Evolutionary conservation across 1,140 invertebrate genomes (phyloP).

Genomic region (Laupala kohalensis): DNA sequence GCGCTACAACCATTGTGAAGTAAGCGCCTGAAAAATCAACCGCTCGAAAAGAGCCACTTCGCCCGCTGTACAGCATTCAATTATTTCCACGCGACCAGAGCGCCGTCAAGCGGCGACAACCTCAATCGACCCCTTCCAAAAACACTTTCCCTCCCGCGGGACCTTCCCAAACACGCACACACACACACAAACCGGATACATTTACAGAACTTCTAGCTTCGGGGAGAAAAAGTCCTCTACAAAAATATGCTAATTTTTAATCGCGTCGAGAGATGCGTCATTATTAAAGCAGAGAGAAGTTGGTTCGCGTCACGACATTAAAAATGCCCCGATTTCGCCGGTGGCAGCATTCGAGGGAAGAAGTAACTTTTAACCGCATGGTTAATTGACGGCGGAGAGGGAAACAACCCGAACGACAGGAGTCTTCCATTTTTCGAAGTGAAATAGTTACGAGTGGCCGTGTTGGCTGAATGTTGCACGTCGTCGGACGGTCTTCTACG

Average conservation of each 20-base stretch:
- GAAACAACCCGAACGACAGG: neutral
- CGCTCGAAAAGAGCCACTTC: neutral
- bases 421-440: neutral
- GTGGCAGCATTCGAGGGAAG: no score
- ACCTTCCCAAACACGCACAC: no score
- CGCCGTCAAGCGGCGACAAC: neutral
- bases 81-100: neutral
- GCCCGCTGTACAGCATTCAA: neutral
- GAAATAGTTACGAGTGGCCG: neutral
- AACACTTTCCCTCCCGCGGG: no score
- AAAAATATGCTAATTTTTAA: neutral
- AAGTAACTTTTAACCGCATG: neutral
- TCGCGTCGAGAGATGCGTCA: neutral
- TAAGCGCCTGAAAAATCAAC: neutral
- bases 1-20: neutral
- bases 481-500: conserved; percentile 72
- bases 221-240: neutral
- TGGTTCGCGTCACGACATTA: neutral
- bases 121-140: neutral
- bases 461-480: conserved; percentile 23
- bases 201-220: neutral
- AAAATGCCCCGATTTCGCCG: neutral
- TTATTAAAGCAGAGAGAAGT: neutral
- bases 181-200: neutral
- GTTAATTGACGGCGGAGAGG: neutral